A percentile compares a stretch with the other conserved stretches of the same genome.
Conservation (phyloP, 1,140 invertebrate genomes). For the Uloborus diversus region DNA sequence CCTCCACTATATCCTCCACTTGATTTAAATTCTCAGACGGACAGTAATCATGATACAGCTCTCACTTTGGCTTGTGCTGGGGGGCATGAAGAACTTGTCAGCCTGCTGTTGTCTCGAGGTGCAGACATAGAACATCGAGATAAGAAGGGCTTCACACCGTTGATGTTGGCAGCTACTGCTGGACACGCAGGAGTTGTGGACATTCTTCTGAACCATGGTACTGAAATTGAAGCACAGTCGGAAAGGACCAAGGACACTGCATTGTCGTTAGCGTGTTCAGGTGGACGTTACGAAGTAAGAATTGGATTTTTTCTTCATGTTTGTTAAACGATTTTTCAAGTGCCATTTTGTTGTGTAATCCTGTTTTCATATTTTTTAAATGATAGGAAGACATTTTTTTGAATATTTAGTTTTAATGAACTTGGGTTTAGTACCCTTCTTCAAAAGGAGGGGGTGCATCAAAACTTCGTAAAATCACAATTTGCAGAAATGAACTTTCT, state of each 20-base stretch:
- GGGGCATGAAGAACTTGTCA: constrained; percentile 94
- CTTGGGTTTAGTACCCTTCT: too few species aligned
- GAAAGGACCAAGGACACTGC: constrained; percentile 99
- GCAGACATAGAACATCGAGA: constrained; percentile 97
- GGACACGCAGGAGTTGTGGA: constrained; percentile 92
- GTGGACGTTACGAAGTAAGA: constrained; percentile 86
- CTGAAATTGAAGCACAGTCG: constrained; percentile 97
- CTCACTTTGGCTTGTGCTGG: constrained; percentile 96
- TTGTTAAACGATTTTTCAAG: too few species aligned
- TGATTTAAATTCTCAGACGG: constrained; percentile 95
- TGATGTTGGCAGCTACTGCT: constrained; percentile 96
- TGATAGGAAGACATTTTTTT: too few species aligned
- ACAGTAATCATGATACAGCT: constrained; percentile 98
- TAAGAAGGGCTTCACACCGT: constrained; percentile 98
- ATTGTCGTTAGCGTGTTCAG: constrained; percentile 95
- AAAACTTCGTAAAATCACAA: too few species aligned
- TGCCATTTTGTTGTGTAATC: too few species aligned
- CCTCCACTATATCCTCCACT: constrained; percentile 60
- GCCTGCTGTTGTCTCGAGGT: constrained; percentile 85
- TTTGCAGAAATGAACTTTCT: too few species aligned
- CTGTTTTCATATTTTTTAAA: too few species aligned
- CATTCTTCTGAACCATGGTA: constrained; percentile 88
- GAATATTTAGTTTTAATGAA: too few species aligned
- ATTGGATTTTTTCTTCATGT: too few species aligned
- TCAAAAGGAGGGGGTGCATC: too few species aligned